Evolutionary conservation across 2,113 vertebrate species (phyloP).

Genomic region (Dicaeum eximium): DNA sequence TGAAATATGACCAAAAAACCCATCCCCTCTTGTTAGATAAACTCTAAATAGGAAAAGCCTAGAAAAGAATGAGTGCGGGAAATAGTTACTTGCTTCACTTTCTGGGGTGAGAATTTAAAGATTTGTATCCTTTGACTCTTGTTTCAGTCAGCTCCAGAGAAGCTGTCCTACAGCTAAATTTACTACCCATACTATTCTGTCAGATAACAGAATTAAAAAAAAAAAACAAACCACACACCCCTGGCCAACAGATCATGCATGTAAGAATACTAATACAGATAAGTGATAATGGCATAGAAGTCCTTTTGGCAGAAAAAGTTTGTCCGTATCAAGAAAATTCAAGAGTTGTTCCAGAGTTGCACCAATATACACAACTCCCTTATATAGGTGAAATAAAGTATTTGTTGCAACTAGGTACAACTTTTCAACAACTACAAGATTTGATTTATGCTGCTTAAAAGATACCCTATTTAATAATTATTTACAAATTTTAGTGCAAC

Average conservation of each 20-base stretch:
- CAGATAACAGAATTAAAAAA: background rate
- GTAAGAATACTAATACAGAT: background rate
- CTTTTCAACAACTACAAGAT: background rate
- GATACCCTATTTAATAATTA: background rate
- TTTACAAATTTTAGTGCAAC: background rate
- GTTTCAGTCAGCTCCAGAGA: background rate
- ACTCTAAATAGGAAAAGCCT: background rate
- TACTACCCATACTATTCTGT: background rate
- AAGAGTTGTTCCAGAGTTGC: background rate
- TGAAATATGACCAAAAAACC: background rate
- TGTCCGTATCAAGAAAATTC: background rate
- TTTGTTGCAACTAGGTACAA: background rate
- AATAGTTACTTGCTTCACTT: background rate
- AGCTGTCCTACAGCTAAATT: background rate
- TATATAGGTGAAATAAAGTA: background rate
- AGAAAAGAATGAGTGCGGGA: background rate
- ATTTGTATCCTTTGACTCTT: background rate
- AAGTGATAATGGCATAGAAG: background rate
- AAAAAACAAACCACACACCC: background rate
- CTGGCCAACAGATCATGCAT: background rate
- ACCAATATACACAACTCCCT: background rate
- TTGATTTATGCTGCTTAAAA: background rate
- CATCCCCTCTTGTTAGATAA: background rate
- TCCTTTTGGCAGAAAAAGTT: background rate
- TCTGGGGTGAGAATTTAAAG: background rate